Conservation (phyloP, 1,140 invertebrate species). For the Platorchestia sp. region DNA sequence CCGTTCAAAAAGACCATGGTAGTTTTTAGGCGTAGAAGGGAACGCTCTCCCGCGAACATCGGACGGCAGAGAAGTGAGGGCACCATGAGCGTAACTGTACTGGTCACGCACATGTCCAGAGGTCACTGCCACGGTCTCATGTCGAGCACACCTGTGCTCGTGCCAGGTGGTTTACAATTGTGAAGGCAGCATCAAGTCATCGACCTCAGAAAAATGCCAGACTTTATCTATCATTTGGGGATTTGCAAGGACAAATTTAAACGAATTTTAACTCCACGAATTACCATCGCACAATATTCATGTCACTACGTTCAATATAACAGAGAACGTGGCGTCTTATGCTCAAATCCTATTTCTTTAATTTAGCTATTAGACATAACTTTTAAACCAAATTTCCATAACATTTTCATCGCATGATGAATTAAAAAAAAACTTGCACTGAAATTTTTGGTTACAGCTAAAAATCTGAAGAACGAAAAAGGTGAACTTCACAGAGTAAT, state of each 20-base stretch:
- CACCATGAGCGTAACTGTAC: neutral
- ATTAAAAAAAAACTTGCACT: too few species aligned
- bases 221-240: too few species aligned
- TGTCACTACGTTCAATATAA: neutral
- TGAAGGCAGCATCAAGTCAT: neutral
- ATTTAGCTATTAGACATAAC: too few species aligned
- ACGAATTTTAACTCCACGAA: neutral
- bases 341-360: too few species aligned
- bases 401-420: too few species aligned
- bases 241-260: neutral
- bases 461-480: too few species aligned
- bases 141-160: neutral
- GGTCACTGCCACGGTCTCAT: constrained; percentile 52
- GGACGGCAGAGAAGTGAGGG: neutral
- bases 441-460: too few species aligned
- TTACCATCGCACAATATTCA: neutral
- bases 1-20: neutral
- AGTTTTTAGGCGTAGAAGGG: neutral
- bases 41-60: neutral
- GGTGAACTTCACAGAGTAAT: too few species aligned
- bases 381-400: too few species aligned
- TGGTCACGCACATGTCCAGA: neutral
- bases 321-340: too few species aligned
- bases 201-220: neutral
- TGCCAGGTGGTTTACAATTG: neutral